Evolutionary conservation across 2,888 invertebrate species (phyloP), one percentile per base, ranked within the genome.

Genomic region (Scaptomyza polygonia): DNA sequence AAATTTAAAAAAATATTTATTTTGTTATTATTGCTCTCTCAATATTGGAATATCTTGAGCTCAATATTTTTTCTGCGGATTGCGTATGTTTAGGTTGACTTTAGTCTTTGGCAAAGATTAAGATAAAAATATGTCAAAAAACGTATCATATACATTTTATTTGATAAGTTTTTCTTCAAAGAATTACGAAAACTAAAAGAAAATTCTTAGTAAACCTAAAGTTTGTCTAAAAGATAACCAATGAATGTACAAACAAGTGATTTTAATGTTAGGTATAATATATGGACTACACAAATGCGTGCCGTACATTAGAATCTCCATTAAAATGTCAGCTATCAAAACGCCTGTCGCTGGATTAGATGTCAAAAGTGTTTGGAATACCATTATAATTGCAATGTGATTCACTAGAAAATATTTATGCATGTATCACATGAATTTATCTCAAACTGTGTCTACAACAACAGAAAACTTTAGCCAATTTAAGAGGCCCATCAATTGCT

Each of bases 401-500:
- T 77, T 73, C 57, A 53, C 52, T 43, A 58, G 52, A 30, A 53
- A 72, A 64, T 72, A 53, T 62, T 56, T 52, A 62, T 61, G 53
- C 67, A 55, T 58, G 73, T 16, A 30, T 49, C 54, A 29, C 48
- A 45, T 58, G 55, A 65, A 51, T 77, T 49, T 62, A 73, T 56
- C 42, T 59, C 32, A 54, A 42, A 39, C 36, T 49, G 12, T 51
- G 66, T 27, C 62, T 43, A 32, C 77, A 39, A 61, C 63, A 39
- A 36, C 72, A 16, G 55, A 63, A 39, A 61, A 59, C 59, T 43
- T 49, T 67, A 43, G 62, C 67, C 74, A 74, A 74, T 74, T 74
- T 74, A 65, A 74, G 70, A 77, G 74, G 61, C 86, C 75, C 88
- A 82, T 82, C 81, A 82, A 86, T 82, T 82, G 86, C 81, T 70